Conservation (phyloP, 2,113 vertebrate species). For the Dunckerocampus dactyliophorus region DNA sequence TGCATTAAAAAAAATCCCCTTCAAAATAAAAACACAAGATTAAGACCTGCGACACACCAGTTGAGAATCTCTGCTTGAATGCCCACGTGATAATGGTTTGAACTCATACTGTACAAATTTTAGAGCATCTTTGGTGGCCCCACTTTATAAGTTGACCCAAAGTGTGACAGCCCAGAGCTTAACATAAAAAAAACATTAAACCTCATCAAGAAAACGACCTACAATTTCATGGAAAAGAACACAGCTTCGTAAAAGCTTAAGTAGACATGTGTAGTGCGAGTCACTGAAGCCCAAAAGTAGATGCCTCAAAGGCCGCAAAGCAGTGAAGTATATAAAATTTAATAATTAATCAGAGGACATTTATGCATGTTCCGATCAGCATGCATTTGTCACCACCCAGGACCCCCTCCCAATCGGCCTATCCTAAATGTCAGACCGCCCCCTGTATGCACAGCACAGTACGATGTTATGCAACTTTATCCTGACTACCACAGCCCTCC, state of each 20-base stretch:
- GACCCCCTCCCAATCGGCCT: constrained; percentile 22
- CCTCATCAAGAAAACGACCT: constrained; percentile 11
- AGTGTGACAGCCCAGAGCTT: background rate
- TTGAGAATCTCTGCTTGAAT: no score
- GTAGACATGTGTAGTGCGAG: background rate
- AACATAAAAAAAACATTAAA: constrained; percentile 22
- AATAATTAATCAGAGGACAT: background rate
- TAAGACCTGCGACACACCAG: no score
- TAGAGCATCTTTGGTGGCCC: no score
- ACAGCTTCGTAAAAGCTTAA: background rate
- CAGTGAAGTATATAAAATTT: background rate
- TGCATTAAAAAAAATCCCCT: no score
- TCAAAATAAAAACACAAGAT: no score
- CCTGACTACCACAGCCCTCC: constrained; percentile 14
- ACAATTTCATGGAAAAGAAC: background rate
- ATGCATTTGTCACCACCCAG: constrained; percentile 28
- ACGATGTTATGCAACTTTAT: constrained; percentile 57
- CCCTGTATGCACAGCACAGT: background rate
- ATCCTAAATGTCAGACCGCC: constrained; percentile 53
- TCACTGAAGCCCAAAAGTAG: background rate
- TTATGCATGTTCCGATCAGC: constrained; percentile 28
- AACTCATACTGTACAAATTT: no score
- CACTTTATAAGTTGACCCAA: background rate
- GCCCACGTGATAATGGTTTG: no score
- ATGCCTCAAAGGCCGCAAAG: background rate